Evolutionary conservation across 2,888 invertebrate species (phyloP), one percentile per base, ranked within the genome.

Genomic region (Drosophila infuscata): DNA sequence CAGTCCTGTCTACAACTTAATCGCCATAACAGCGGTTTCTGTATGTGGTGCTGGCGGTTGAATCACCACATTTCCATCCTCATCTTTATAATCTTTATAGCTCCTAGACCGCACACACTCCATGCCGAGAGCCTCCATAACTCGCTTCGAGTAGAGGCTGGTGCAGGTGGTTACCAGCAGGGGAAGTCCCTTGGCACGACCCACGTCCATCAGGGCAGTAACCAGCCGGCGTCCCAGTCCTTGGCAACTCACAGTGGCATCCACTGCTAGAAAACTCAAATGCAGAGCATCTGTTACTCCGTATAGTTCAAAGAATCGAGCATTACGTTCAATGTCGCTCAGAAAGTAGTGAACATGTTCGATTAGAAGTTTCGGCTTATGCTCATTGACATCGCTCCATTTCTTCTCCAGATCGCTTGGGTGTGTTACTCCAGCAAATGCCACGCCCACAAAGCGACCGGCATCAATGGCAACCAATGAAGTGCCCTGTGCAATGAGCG

Each of bases 121-220:
- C 90, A 91, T 85, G 6, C 79, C 67, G 12, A 89, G 63, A 8
- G 70, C 66, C 35, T 79, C 66, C 63, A 89, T 85, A 15, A 91
- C 64, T 3, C 77, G 76, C 2, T 75, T 74, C 5, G 92, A 91
- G 70, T 83, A 83, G 8, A 71, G 32, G 58, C 91, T 91, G 0
- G 92, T 90, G 66, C 92, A 92, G 73, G 85, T 86, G 15, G 74
- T 65, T 8, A 77, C 71, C 17, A 86, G 58, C 5, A 91, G 49
- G 1, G 81, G 79, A 49, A 76, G 86, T 5, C 81, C 77, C 35
- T 78, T 67, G 43, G 70, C 59, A 0, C 78, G 86, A 0, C 80
- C 91, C 53, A 82, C 35, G 6, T 87, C 81, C 29, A 90, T 81
- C 9, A 83, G 67, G 7, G 76, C 71, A 29, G 64, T 49, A 6